These are phyloP conservation scores for Lophius americanus DNA, from an alignment of 2,797 vertebrate genomes.

Conservation along the genomic window DNA sequence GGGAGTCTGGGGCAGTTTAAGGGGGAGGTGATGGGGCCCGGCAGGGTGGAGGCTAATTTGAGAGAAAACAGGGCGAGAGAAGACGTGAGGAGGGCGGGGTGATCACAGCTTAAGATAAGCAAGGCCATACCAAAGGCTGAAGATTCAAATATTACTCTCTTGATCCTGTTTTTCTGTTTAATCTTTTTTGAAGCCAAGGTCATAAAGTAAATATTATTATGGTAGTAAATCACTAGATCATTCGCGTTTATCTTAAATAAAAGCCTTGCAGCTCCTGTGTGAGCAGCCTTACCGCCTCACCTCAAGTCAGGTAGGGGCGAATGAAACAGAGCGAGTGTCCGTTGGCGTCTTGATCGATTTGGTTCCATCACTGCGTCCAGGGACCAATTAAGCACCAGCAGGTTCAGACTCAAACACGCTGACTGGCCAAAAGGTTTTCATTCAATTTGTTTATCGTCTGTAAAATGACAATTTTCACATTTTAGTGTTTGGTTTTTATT, in stretches of 20 bases:
- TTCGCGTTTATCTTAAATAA: constrained; percentile 19
- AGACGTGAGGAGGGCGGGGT: neutral
- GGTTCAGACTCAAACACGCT: neutral
- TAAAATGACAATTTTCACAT: no score
- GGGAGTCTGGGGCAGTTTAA: neutral
- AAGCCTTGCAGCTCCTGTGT: constrained; percentile 14
- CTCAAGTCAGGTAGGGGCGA: constrained; percentile 30
- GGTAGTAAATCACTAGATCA: constrained; percentile 12
- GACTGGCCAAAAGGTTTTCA: neutral
- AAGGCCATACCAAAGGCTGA: neutral
- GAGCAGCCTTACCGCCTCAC: constrained; percentile 18
- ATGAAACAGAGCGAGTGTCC: constrained; percentile 21
- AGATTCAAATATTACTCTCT: constrained; percentile 17
- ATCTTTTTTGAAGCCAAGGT: neutral
- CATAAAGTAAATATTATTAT: constrained; percentile 7
- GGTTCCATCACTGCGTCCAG: constrained; percentile 34
- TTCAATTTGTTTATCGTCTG: no score
- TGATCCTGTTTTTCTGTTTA: constrained; percentile 5
- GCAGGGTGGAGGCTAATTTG: neutral
- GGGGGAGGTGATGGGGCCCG: neutral
- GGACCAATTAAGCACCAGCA: constrained; percentile 45
- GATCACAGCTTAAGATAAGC: constrained; percentile 24
- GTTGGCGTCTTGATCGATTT: constrained; percentile 47
- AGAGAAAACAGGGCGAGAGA: neutral
- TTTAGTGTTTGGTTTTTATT: no score